Percentiles rank a stretch among this genome's conserved stretches.
These are phyloP conservation scores for Laothoe populi DNA, from an alignment of 2,888 invertebrate genomes.

Conservation along the genomic window DNA sequence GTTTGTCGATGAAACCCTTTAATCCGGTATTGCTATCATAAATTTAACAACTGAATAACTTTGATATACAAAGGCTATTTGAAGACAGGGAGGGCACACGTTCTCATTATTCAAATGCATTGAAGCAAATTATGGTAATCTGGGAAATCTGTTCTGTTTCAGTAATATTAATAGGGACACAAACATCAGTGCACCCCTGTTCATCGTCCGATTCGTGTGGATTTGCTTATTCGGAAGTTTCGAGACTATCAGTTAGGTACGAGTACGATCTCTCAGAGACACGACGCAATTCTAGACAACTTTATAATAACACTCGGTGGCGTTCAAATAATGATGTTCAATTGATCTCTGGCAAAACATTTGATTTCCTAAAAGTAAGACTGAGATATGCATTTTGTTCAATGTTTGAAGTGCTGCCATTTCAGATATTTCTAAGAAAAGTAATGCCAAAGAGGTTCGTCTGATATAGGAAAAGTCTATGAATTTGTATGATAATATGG, in stretches of 20 bases:
- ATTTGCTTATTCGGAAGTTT: slow-evolving; percentile 52
- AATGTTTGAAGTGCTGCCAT: too few species aligned
- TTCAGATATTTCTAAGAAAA: too few species aligned
- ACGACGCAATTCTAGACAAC: neutral
- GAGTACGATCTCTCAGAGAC: slow-evolving; percentile 1
- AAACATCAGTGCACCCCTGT: slow-evolving; percentile 63
- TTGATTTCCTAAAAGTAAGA: too few species aligned
- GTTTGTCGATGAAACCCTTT: slow-evolving; percentile 14
- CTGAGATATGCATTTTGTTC: too few species aligned
- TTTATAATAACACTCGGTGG: neutral
- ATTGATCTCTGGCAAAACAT: neutral
- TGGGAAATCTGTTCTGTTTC: slow-evolving; percentile 82
- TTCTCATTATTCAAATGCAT: slow-evolving; percentile 84
- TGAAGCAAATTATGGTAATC: slow-evolving; percentile 85
- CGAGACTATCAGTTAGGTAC: slow-evolving; percentile 21
- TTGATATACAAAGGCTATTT: slow-evolving; percentile 65
- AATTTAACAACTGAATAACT: slow-evolving; percentile 71
- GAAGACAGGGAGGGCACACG: slow-evolving; percentile 68
- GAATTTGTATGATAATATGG: too few species aligned
- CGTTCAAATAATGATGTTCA: neutral
- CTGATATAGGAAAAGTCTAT: too few species aligned
- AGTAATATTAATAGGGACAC: slow-evolving; percentile 78
- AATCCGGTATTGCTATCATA: slow-evolving; percentile 38
- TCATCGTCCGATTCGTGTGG: slow-evolving; percentile 46
- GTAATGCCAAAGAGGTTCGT: too few species aligned